phyloP scores from a whole-genome alignment of 2,113 vertebrate genomes.

The Oryzias curvinotus region DNA sequence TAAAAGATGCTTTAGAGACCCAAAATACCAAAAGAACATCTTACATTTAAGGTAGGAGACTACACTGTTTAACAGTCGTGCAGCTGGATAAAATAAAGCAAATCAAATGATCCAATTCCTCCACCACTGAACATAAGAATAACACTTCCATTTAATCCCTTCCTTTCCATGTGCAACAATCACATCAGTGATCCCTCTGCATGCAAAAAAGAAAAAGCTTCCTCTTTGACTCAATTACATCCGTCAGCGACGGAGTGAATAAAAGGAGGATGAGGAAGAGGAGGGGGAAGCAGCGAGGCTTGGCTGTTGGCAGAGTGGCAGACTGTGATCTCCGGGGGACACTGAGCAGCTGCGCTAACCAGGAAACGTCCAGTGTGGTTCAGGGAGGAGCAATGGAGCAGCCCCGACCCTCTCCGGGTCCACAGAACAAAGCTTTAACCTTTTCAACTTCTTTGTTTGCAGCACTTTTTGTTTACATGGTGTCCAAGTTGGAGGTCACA shows the following conservation, averaged over 20 bases:
- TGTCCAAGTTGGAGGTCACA: not conserved
- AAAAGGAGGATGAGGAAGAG: constrained; percentile 27
- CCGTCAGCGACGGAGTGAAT: constrained; percentile 50
- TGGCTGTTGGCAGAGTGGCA: constrained; percentile 36
- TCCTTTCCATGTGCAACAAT: not conserved
- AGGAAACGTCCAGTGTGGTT: constrained; percentile 30
- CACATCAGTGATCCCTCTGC: not conserved
- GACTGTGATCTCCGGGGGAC: constrained; percentile 26
- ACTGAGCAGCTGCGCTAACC: constrained; percentile 38
- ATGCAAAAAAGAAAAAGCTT: constrained; percentile 22
- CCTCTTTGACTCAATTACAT: constrained; percentile 51
- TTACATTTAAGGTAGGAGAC: too few species aligned
- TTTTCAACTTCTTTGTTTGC: not conserved
- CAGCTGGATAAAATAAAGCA: too few species aligned
- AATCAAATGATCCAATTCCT: too few species aligned
- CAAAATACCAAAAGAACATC: too few species aligned
- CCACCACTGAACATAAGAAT: too few species aligned
- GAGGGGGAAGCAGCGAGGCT: constrained; percentile 39
- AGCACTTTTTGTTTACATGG: not conserved
- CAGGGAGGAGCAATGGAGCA: constrained; percentile 15
- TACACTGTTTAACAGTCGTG: too few species aligned
- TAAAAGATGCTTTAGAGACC: too few species aligned
- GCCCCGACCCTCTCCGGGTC: not conserved
- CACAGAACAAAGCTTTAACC: not conserved
- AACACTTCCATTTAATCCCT: not conserved